Conservation (phyloP, 2,797 vertebrate genomes). For the Danio tinwini region DNA sequence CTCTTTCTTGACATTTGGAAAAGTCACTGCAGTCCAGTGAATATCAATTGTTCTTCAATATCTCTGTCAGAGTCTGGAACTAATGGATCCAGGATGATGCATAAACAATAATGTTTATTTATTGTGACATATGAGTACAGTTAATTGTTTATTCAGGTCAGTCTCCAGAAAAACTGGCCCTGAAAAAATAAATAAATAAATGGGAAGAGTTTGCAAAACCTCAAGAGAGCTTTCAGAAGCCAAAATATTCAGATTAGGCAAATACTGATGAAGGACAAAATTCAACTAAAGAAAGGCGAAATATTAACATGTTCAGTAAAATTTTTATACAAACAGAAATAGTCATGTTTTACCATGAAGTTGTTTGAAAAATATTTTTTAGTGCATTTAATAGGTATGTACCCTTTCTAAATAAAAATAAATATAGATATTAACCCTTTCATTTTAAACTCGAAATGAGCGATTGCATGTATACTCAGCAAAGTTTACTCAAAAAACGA, state of each 20-base stretch:
- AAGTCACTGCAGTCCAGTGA: neutral
- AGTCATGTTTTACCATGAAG: no score
- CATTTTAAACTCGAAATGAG: no score
- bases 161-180: neutral
- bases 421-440: no score
- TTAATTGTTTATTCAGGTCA: slow-evolving; percentile 12
- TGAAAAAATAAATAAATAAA: neutral
- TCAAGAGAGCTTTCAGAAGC: neutral
- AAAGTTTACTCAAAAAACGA: no score
- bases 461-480: no score
- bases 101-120: slow-evolving; percentile 26
- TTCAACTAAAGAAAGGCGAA: slow-evolving; percentile 3
- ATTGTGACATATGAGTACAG: slow-evolving; percentile 10
- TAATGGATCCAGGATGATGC: neutral
- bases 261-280: slow-evolving; percentile 15
- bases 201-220: neutral
- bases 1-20: neutral
- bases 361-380: no score
- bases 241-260: slow-evolving; percentile 11
- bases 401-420: no score
- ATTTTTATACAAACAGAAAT: no score
- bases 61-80: neutral
- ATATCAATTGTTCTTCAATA: neutral
- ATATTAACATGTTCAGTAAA: neutral
- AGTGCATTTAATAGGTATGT: no score